phyloP scores from a whole-genome alignment of 2,888 invertebrate species.

The Chrysodeixis includens region DNA sequence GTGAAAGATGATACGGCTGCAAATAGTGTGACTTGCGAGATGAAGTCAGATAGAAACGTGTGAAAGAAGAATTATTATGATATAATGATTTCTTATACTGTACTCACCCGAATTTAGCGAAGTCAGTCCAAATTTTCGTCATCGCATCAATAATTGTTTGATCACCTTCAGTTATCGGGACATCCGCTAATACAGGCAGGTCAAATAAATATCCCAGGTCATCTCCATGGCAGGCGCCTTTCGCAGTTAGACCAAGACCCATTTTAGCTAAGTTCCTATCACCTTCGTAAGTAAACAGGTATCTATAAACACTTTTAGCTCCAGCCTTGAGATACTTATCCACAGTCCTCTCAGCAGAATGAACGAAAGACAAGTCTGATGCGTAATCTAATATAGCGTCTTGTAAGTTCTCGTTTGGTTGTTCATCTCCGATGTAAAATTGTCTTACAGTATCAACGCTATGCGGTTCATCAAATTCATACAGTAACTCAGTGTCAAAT shows the following conservation, averaged over 20 bases:
- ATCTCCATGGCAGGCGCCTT: slow-evolving; percentile 69
- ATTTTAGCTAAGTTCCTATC: slow-evolving; percentile 46
- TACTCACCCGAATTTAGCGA: slow-evolving; percentile 75
- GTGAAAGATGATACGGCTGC: no score
- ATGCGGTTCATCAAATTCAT: slow-evolving; percentile 47
- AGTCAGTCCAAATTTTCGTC: slow-evolving; percentile 80
- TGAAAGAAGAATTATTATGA: no score
- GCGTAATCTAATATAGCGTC: slow-evolving; percentile 64
- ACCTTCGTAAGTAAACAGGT: slow-evolving; percentile 68
- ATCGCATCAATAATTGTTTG: slow-evolving; percentile 69
- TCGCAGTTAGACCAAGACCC: slow-evolving; percentile 24
- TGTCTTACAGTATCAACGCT: slow-evolving; percentile 57
- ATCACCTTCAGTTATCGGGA: slow-evolving; percentile 61
- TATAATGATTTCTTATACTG: no score
- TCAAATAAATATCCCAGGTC: slow-evolving; percentile 75
- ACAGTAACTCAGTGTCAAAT: slow-evolving; percentile 54
- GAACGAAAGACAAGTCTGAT: slow-evolving; percentile 69
- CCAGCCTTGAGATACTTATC: slow-evolving; percentile 60
- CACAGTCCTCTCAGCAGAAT: slow-evolving; percentile 68
- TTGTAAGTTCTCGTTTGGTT: slow-evolving; percentile 45
- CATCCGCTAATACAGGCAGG: slow-evolving; percentile 16
- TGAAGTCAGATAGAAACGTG: no score
- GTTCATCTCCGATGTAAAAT: slow-evolving; percentile 72
- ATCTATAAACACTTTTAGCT: slow-evolving; percentile 67
- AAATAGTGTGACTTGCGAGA: no score